Evolutionary conservation across 2,797 vertebrate genomes (phyloP).

Genomic region (Micrastur ruficollis): DNA sequence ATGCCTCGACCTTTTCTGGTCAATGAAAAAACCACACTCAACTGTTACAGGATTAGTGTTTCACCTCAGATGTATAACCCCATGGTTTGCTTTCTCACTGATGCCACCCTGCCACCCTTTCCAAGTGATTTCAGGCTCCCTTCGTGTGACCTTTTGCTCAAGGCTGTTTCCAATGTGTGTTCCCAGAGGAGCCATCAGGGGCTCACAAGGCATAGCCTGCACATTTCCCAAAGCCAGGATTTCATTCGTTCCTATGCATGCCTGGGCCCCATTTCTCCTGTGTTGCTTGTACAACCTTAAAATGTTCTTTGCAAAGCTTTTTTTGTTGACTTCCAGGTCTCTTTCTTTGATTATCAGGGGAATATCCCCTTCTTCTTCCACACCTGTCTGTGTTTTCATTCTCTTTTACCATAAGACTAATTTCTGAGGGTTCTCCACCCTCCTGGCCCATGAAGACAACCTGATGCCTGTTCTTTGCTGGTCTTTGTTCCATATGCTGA

Average conservation of each 20-base stretch:
- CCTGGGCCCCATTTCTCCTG: not conserved
- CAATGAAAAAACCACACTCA: constrained; percentile 8
- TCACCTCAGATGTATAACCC: not conserved
- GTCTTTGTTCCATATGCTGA: not conserved
- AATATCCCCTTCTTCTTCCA: not conserved
- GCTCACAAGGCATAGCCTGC: not conserved
- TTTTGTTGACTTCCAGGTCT: not conserved
- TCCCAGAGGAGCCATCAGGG: not conserved
- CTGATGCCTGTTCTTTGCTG: not conserved
- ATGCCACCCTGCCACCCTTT: not conserved
- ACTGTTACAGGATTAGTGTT: not conserved
- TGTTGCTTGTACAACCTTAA: not conserved
- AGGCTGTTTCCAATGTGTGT: not conserved
- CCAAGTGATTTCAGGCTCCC: not conserved
- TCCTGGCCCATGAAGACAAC: not conserved
- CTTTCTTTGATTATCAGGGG: not conserved
- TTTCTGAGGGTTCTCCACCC: not conserved
- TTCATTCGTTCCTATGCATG: not conserved
- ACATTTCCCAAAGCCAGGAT: not conserved
- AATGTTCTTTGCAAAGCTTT: not conserved
- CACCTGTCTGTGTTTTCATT: not conserved
- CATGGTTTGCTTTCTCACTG: not conserved
- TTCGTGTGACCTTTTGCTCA: not conserved
- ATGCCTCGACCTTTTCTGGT: constrained; percentile 40
- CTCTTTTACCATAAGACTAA: not conserved